Percentiles rank a stretch among this genome's conserved stretches.
Evolutionary conservation across 2,797 vertebrate species (phyloP).

Genomic region (Vultur gryphus): DNA sequence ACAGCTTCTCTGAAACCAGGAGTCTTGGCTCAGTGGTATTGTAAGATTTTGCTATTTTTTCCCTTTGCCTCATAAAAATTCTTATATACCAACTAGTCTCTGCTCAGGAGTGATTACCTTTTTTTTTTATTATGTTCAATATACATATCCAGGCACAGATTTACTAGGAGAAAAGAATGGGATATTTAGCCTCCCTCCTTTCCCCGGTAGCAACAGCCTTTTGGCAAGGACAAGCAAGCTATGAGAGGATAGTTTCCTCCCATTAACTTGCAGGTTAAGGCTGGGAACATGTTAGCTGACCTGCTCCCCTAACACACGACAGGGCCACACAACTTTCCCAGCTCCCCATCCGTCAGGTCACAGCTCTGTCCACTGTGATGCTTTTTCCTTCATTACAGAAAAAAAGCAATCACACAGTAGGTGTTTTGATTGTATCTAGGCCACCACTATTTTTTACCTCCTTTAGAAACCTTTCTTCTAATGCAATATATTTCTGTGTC

Average conservation of each 20-base stretch:
- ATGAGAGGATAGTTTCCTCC: not conserved
- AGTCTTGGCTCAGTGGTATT: not conserved
- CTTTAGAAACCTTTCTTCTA: constrained; percentile 25
- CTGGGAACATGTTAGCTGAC: not conserved
- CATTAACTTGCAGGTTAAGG: not conserved
- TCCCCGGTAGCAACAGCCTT: not conserved
- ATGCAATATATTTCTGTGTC: not conserved
- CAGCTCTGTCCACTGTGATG: not conserved
- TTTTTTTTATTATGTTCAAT: not conserved
- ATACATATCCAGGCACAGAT: not conserved
- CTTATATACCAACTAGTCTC: not conserved
- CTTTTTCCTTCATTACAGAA: not conserved
- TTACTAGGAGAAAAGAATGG: not conserved
- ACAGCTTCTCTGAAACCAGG: not conserved
- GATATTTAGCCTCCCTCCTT: not conserved
- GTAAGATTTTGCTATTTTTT: not conserved
- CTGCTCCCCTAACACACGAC: rapidly evolving
- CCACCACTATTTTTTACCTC: not conserved
- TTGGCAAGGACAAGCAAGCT: not conserved
- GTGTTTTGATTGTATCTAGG: constrained; percentile 26
- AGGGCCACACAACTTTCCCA: rapidly evolving
- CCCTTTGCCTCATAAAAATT: not conserved
- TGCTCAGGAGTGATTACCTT: not conserved
- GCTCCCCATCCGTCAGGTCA: not conserved
- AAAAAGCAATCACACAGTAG: not conserved